phyloP scores from a whole-genome alignment of 2,797 vertebrate species.

The Oreortyx pictus region DNA sequence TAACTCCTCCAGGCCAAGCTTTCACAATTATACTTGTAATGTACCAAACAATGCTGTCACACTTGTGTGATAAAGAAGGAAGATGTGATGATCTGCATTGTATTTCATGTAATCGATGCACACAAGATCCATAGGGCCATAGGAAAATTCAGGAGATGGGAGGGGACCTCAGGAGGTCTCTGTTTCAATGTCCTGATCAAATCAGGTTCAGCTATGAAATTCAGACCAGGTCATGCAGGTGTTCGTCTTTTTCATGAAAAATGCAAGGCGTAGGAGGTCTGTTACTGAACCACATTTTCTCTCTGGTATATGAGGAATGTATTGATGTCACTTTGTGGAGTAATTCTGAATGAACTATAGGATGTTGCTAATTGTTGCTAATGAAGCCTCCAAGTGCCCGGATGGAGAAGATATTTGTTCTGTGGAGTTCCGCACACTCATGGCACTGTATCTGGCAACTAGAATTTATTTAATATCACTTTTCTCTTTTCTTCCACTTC shows the following conservation, averaged over 20 bases:
- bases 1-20: background rate
- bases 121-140: background rate
- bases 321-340: background rate
- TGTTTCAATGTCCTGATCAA: background rate
- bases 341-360: background rate
- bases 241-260: background rate
- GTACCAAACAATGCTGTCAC: fast-evolving
- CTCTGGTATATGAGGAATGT: background rate
- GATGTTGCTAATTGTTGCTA: background rate
- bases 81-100: background rate
- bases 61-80: background rate
- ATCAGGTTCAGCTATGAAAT: background rate
- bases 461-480: background rate
- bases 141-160: background rate
- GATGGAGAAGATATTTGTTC: background rate
- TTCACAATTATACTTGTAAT: background rate
- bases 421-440: background rate
- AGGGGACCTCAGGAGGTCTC: background rate
- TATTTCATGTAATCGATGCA: background rate
- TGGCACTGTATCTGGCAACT: background rate
- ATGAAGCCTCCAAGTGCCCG: background rate
- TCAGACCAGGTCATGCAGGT: background rate
- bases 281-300: background rate
- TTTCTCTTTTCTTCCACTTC: background rate
- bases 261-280: background rate